These are phyloP conservation scores for Pseudachorutes palmiensis DNA, from an alignment of 1,140 invertebrate species.

Conservation along the genomic window DNA sequence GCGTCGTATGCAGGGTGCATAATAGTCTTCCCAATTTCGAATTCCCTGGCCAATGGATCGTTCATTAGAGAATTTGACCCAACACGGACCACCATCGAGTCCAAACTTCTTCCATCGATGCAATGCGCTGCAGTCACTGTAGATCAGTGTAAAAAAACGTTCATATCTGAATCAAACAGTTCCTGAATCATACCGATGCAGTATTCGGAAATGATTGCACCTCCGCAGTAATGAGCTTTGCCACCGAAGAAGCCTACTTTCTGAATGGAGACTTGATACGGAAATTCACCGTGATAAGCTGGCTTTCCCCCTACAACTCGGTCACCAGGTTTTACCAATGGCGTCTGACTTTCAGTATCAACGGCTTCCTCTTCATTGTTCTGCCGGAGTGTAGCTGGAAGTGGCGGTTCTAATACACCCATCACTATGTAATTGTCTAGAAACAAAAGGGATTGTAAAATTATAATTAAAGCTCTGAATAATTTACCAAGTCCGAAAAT, in stretches of 20 bases:
- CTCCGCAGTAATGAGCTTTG: slow-evolving; percentile 34
- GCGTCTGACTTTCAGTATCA: neutral
- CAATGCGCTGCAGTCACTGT: slow-evolving; percentile 31
- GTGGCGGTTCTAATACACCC: too few relatives aligned
- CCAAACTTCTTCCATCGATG: slow-evolving; percentile 27
- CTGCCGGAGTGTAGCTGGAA: slow-evolving; percentile 13
- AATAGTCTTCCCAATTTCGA: slow-evolving; percentile 14
- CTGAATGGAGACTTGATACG: slow-evolving; percentile 35
- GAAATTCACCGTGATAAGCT: slow-evolving; percentile 36
- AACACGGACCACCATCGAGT: slow-evolving; percentile 30
- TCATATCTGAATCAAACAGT: neutral
- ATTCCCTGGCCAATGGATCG: slow-evolving; percentile 26
- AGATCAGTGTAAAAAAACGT: neutral
- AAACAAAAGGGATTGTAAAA: neutral
- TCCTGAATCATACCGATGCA: slow-evolving; percentile 7
- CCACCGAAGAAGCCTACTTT: slow-evolving; percentile 34
- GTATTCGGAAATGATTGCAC: slow-evolving; percentile 13
- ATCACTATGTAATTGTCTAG: slow-evolving; percentile 4
- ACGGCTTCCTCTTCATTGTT: neutral
- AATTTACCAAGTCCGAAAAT: slow-evolving; percentile 26
- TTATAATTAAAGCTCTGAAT: neutral
- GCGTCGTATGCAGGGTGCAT: slow-evolving; percentile 32
- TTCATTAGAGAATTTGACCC: slow-evolving; percentile 30
- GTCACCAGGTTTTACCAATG: slow-evolving; percentile 22
- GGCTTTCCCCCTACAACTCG: slow-evolving; percentile 29